Evolutionary conservation across 1,140 invertebrate genomes (phyloP).

Genomic region (Leptestheria dahalacensis): DNA sequence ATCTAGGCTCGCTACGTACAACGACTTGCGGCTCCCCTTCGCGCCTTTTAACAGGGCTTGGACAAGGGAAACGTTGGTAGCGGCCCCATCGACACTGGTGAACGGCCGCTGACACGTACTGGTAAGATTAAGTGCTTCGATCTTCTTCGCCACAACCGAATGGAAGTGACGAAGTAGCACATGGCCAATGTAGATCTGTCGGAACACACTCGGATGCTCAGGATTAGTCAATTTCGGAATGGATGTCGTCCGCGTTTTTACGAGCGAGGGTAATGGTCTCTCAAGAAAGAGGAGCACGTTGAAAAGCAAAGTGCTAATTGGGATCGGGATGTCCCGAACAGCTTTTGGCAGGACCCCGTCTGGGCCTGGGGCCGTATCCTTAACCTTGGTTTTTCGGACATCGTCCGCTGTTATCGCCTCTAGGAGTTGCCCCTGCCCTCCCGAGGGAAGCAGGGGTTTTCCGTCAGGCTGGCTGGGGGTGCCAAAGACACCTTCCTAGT

Average conservation of each 20-base stretch:
- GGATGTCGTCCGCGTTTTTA: constrained; percentile 21
- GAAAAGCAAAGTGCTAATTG: not conserved
- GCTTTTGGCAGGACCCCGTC: not conserved
- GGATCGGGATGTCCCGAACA: not conserved
- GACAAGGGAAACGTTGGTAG: constrained; percentile 15
- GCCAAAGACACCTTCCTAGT: constrained; percentile 13
- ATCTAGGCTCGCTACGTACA: constrained; percentile 21
- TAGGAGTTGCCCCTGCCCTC: not conserved
- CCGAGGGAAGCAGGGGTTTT: not conserved
- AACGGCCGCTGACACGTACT: constrained; percentile 24
- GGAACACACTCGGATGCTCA: constrained; percentile 16
- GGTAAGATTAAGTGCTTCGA: constrained; percentile 12
- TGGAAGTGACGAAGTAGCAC: constrained; percentile 19
- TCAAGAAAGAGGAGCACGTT: not conserved
- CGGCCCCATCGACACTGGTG: constrained; percentile 16
- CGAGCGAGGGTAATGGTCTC: not conserved
- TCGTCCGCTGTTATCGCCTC: not conserved
- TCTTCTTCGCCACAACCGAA: constrained; percentile 19
- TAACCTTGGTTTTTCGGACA: not conserved
- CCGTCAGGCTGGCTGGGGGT: constrained; percentile 14
- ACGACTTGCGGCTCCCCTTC: constrained; percentile 9
- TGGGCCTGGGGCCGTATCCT: not conserved
- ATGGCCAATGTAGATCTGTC: constrained; percentile 21
- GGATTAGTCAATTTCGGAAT: constrained; percentile 21
- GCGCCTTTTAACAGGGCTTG: constrained; percentile 14